phyloP scores from a whole-genome alignment of 1,140 invertebrate genomes.

The Aphelenchoides fujianensis region DNA sequence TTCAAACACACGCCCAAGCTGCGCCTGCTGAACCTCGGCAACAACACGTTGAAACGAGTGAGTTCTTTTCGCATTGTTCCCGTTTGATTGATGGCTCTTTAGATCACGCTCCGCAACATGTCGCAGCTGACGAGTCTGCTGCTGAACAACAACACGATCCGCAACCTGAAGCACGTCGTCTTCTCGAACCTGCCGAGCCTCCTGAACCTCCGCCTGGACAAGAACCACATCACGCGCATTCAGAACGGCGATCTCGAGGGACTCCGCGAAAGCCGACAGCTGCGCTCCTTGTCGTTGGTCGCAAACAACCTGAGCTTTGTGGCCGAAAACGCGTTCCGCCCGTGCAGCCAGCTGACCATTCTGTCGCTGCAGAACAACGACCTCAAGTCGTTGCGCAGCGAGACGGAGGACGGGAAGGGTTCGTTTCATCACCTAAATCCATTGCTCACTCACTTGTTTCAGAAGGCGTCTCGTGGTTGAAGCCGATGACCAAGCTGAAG shows the following conservation, averaged over 20 bases:
- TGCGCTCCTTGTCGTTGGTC: conserved; percentile 47
- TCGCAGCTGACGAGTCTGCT: conserved; percentile 47
- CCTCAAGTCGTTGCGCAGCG: conserved; percentile 35
- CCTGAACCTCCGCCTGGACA: conserved; percentile 41
- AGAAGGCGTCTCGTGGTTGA: conserved; percentile 23
- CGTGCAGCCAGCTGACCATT: conserved; percentile 29
- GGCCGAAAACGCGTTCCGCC: conserved; percentile 33
- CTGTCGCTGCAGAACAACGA: conserved; percentile 48
- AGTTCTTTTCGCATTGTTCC: conserved; percentile 5
- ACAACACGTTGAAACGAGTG: conserved; percentile 42
- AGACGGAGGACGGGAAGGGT: conserved; percentile 5
- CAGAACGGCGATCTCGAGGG: conserved; percentile 38
- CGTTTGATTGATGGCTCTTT: not conserved
- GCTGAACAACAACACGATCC: conserved; percentile 56
- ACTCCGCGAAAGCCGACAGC: conserved; percentile 34
- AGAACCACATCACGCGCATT: conserved; percentile 41
- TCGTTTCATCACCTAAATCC: conserved; percentile 3
- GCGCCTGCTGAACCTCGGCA: conserved; percentile 47
- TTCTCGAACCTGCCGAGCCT: conserved; percentile 41
- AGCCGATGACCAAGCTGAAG: conserved; percentile 39
- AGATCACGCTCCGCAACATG: conserved; percentile 44
- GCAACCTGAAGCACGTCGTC: conserved; percentile 41
- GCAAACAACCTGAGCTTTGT: conserved; percentile 51
- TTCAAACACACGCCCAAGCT: conserved; percentile 47
- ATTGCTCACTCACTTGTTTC: not conserved